Percentiles rank a stretch among this genome's conserved stretches.
These are phyloP conservation scores for Drosophila repleta DNA, from an alignment of 1,140 invertebrate species.

Conservation along the genomic window DNA sequence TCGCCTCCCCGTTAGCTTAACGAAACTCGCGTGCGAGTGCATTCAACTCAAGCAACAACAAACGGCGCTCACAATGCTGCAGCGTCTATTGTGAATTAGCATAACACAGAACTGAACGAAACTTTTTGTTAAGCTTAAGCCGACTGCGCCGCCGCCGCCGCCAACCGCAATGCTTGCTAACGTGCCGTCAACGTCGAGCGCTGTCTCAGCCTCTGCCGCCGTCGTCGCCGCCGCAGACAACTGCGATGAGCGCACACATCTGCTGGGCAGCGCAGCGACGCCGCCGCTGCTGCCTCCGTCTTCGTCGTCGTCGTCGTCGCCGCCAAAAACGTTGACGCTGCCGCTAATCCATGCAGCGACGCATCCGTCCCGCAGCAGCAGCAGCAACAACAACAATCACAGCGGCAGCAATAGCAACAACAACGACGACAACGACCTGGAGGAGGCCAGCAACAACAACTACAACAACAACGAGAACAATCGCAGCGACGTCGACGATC, in stretches of 20 bases:
- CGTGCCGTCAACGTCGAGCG: slow-evolving; percentile 30
- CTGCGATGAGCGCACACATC: slow-evolving; percentile 67
- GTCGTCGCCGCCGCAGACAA: slow-evolving; percentile 6
- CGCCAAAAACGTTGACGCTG: slow-evolving; percentile 60
- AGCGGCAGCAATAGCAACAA: slow-evolving; percentile 39
- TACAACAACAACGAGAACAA: slow-evolving; percentile 46
- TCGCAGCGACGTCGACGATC: slow-evolving; percentile 47
- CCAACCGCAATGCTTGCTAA: slow-evolving; percentile 62
- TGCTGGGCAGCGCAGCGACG: slow-evolving; percentile 51
- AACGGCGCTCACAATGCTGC: slow-evolving; percentile 42
- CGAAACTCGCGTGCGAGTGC: slow-evolving; percentile 41
- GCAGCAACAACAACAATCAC: slow-evolving; percentile 58
- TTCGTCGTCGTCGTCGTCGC: slow-evolving; percentile 35
- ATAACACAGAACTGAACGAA: slow-evolving; percentile 32
- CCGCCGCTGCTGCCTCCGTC: slow-evolving; percentile 15
- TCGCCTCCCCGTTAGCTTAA: slow-evolving; percentile 14
- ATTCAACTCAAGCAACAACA: slow-evolving; percentile 47
- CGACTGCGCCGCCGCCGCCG: slow-evolving; percentile 15
- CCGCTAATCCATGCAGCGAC: slow-evolving; percentile 63
- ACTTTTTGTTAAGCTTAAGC: slow-evolving; percentile 20
- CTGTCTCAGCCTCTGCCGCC: slow-evolving; percentile 6
- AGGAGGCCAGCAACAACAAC: slow-evolving; percentile 39
- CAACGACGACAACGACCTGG: slow-evolving; percentile 56
- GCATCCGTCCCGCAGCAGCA: slow-evolving; percentile 58
- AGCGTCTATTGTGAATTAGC: slow-evolving; percentile 35